Evolutionary conservation across 1,140 invertebrate genomes (phyloP).

Genomic region (Sogatella furcifera): DNA sequence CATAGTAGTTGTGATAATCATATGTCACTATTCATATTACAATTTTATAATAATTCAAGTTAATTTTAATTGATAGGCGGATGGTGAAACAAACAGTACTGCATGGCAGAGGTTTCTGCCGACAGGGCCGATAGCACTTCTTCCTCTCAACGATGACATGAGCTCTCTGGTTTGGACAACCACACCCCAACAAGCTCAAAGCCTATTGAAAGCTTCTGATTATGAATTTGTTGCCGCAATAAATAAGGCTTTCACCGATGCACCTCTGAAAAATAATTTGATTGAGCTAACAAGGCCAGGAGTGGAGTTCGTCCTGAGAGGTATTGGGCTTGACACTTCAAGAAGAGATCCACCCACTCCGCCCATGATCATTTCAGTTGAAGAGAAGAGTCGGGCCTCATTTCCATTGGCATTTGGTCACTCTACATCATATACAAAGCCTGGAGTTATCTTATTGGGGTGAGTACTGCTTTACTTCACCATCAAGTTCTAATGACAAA

Average conservation of each 20-base stretch:
- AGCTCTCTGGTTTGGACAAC: constrained; percentile 92
- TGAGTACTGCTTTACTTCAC: constrained; percentile 30
- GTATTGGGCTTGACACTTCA: too few relatives aligned
- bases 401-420: constrained; percentile 92
- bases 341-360: constrained; percentile 38
- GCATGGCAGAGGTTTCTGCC: constrained; percentile 95
- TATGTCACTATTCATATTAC: too few relatives aligned
- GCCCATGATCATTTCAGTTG: constrained; percentile 58
- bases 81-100: constrained; percentile 37
- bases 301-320: too few relatives aligned
- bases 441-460: constrained; percentile 73
- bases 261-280: too few relatives aligned
- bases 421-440: constrained; percentile 67
- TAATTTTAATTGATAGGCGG: not conserved
- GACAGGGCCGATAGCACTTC: constrained; percentile 77
- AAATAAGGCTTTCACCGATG: constrained; percentile 58
- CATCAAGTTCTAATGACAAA: too few relatives aligned
- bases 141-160: constrained; percentile 64
- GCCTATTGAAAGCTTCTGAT: constrained; percentile 53
- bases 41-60: too few relatives aligned
- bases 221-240: constrained; percentile 82
- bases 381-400: constrained; percentile 56
- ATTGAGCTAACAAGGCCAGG: too few relatives aligned
- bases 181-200: constrained; percentile 57
- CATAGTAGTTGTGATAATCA: too few relatives aligned